Evolutionary conservation across 2,797 vertebrate species (phyloP).

Genomic region (Eulemur coronatus): DNA sequence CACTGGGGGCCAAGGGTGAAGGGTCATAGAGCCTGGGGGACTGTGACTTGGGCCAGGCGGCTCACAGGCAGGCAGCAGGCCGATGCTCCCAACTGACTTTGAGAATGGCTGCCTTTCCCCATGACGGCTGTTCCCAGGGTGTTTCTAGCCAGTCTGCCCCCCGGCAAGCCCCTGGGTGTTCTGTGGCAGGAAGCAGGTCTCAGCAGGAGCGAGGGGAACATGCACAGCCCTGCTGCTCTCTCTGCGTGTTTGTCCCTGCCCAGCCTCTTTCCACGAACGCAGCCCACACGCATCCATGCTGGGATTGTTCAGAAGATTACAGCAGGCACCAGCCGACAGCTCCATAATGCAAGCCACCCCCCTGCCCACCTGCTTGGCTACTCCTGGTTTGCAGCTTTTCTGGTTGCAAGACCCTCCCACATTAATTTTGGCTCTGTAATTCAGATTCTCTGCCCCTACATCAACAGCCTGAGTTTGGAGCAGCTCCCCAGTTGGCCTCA

Average conservation of each 20-base stretch:
- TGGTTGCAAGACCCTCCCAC: background rate
- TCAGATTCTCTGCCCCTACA: background rate
- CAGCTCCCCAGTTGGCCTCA: background rate
- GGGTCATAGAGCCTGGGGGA: background rate
- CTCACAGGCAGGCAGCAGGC: background rate
- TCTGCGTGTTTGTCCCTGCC: too few species aligned
- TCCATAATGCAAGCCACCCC: background rate
- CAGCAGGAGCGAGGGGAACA: background rate
- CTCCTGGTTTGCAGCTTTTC: background rate
- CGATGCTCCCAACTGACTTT: background rate
- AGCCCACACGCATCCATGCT: background rate
- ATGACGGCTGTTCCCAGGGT: background rate
- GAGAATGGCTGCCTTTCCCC: background rate
- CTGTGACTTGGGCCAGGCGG: background rate
- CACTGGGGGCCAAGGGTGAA: background rate
- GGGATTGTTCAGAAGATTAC: background rate
- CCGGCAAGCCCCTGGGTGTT: background rate
- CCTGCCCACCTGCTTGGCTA: background rate
- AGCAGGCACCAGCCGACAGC: background rate
- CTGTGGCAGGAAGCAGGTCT: background rate
- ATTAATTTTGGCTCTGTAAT: background rate
- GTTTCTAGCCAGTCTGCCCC: background rate
- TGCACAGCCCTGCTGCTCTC: background rate
- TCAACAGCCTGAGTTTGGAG: background rate
- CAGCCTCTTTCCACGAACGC: background rate